Evolutionary conservation across 2,797 vertebrate genomes (phyloP), one percentile per base, ranked within the genome.

Genomic region (Macropus fuliginosus): DNA sequence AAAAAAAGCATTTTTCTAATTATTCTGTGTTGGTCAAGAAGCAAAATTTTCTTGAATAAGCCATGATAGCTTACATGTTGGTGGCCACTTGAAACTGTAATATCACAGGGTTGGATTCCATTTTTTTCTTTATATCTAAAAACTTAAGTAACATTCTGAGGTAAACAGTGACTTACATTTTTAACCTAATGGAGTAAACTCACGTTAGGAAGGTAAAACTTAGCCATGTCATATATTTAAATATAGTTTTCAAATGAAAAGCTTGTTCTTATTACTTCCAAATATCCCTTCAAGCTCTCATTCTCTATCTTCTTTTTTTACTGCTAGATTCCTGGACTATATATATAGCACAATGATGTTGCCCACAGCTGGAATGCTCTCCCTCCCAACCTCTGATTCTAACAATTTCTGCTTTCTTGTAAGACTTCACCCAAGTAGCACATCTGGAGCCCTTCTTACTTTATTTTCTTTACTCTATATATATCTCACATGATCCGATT

Each of bases 191-290:
- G 29, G 21, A 89, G 11, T 14, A 94, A 56, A 93, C 8, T 56
- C 55, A 90, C 50, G 27, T 92, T 81, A 93, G 93, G 81, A 91
- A 59, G n/a, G 31, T 34, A 89, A 96, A 95, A 94, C 31, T 11
- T 81, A 92, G 93, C 66, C 21, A 46, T 92, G 92, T 21, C n/a
- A 92, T 56, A 57, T 90, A 66, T 6, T 91, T 90, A 94, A 62
- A 89, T 4, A 16, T 18, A 92, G 59, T 91, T 95, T 93, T 31
- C 31, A 94, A 95, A 57, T 94, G 92, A 90, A 95, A 90, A 92
- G 18, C 40, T 81, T 40, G n/a, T 66, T 46, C 66, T 21, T 81
- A 8, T 40, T 81, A 40, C n/a, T 81, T 21, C 24, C 66, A 40
- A 46, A 46, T 9, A 46, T 10, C 2, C 18, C 66, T 21, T 81